Conservation (phyloP, 2,888 invertebrate species). For the Aleiodes testaceus region DNA sequence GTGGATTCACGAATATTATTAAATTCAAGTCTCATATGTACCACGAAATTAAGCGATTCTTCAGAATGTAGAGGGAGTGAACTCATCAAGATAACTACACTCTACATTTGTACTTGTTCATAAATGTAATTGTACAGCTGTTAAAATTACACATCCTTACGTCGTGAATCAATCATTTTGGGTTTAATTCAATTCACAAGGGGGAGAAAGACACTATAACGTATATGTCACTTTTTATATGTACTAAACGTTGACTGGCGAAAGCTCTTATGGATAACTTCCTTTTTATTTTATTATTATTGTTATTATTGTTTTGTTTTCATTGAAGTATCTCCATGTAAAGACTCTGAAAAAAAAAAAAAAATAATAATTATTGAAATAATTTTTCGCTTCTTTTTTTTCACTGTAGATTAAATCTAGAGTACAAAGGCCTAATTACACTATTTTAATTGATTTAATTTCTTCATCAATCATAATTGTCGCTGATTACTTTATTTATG, state of each 20-base stretch:
- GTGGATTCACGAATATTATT: conserved; percentile 56
- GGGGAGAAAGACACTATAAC: neutral
- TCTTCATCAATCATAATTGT: neutral
- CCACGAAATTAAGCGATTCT: conserved; percentile 69
- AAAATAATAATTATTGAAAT: too few species aligned
- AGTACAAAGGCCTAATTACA: too few species aligned
- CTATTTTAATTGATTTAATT: conserved; percentile 2
- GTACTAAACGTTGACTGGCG: neutral
- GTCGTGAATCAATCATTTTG: conserved; percentile 28
- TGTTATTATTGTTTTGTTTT: too few species aligned
- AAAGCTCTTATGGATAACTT: conserved; percentile 20
- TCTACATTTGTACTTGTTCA: neutral
- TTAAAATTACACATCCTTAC: conserved; percentile 16
- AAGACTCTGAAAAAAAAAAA: too few species aligned
- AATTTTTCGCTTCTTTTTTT: too few species aligned
- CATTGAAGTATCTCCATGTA: too few species aligned
- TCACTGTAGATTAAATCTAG: too few species aligned
- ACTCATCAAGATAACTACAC: conserved; percentile 41
- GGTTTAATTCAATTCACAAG: conserved; percentile 4
- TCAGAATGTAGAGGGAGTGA: conserved; percentile 52
- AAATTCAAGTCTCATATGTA: conserved; percentile 63
- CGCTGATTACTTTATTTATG: too few species aligned
- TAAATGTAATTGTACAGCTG: conserved; percentile 6
- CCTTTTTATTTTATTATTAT: neutral
- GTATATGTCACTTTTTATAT: neutral